phyloP scores from a whole-genome alignment of 2,797 vertebrate species.

The Onychomys leucogaster region DNA sequence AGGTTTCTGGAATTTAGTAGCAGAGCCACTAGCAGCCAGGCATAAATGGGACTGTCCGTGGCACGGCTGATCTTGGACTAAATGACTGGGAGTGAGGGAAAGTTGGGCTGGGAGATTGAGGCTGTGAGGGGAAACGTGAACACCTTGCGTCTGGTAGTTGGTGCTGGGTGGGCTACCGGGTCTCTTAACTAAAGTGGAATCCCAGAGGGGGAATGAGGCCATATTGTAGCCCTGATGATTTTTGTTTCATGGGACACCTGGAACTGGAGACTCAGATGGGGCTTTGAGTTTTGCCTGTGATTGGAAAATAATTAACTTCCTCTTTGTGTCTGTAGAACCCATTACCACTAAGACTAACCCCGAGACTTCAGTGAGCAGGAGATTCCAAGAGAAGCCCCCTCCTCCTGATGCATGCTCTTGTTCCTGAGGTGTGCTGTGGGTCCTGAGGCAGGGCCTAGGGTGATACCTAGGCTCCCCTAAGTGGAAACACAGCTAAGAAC shows the following conservation, averaged over 20 bases:
- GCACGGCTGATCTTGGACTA: not conserved
- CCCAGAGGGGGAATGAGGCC: constrained; percentile 28
- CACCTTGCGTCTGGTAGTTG: not conserved
- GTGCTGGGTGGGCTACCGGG: rapidly evolving
- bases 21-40: not conserved
- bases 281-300: not conserved
- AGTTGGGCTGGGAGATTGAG: not conserved
- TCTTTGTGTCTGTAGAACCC: not conserved
- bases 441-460: not conserved
- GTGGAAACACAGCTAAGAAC: not conserved
- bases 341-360: not conserved
- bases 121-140: not conserved
- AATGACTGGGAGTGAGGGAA: not conserved
- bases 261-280: not conserved
- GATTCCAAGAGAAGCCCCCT: not conserved
- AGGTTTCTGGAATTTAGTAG: not conserved
- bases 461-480: not conserved
- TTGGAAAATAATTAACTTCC: not conserved
- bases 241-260: not conserved
- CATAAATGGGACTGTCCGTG: not conserved
- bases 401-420: not conserved
- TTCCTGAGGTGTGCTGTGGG: not conserved
- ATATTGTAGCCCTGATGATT: not conserved
- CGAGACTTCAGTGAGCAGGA: not conserved
- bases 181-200: not conserved